Base-by-base conservation (phyloP, 2,888 invertebrate species). In the Drosophila vallismaia region DNA sequence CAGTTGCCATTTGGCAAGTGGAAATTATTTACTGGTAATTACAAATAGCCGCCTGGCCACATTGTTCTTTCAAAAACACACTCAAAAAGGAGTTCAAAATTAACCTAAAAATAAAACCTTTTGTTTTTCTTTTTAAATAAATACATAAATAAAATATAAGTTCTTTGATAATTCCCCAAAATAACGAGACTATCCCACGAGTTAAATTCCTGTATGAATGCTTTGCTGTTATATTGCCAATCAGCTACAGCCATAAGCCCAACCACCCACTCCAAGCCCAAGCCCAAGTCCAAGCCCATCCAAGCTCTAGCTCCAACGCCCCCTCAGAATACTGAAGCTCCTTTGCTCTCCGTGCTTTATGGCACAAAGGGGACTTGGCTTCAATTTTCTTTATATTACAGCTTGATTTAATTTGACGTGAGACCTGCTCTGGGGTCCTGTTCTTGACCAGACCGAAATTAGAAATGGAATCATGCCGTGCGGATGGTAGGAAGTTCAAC, bases 321-420 rank as follows among this genome's bases (percentile, higher is more conserved):
- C 12, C 38, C 10, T 1, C 8, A 7, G 29, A 48, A 29, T 36
- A 19, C 12, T 33, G 33, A 19, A 40, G 4, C 50, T 68, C 45
- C 38, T 53, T 68, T 33, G 53, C 71, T 14, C 36, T 12, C 54
- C 59, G 69, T 88, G 84, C 78, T 89, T 90, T 90, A 90, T 90
- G 80, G 88, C 74, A 79, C 90, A 80, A 87, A 80, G 74, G 90
- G 89, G 90, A 90, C 76, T 83, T 80, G 82, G 80, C 81, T 84
- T 79, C 87, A 82, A 90, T 91, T 91, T 89, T 85, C 87, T 86
- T 85, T 82, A 85, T 90, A 90, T 91, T 90, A 89, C 79, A 78
- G 74, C 90, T 89, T 90, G 91, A 91, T 91, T 91, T 91, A 91
- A 91, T 91, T 91, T 89, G 91, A 90, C 89, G 87, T 86, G 91